phyloP scores from a whole-genome alignment of 2,113 vertebrate genomes.

The Cyprinodon tularosa region DNA sequence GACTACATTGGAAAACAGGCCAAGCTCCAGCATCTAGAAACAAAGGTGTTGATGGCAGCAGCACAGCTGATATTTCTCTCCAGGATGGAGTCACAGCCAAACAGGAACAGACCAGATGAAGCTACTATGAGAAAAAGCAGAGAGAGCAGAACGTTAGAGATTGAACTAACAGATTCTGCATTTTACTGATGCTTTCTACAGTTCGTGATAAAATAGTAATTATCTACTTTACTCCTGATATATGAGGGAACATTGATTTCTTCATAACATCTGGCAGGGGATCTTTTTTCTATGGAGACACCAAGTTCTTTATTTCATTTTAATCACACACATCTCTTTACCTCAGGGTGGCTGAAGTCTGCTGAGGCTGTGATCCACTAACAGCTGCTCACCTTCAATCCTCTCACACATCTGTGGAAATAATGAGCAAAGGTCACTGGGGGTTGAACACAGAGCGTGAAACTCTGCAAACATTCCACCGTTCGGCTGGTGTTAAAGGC shows the following conservation, averaged over 20 bases:
- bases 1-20: too few relatives aligned
- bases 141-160: too few relatives aligned
- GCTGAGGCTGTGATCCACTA: conserved; percentile 14
- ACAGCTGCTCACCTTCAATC: conserved; percentile 57
- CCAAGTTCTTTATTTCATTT: conserved; percentile 21
- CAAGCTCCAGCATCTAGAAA: too few relatives aligned
- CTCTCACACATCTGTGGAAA: conserved; percentile 42
- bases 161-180: too few relatives aligned
- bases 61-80: too few relatives aligned
- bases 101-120: too few relatives aligned
- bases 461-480: conserved; percentile 17
- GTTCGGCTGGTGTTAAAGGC: conserved; percentile 13
- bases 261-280: background rate
- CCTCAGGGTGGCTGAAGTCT: conserved; percentile 30
- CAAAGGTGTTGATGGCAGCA: too few relatives aligned
- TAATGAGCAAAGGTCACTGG: conserved; percentile 42
- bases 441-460: conserved; percentile 4
- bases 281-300: background rate
- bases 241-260: background rate
- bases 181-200: background rate
- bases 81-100: too few relatives aligned
- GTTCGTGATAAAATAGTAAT: background rate
- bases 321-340: conserved; percentile 45
- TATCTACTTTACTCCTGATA: background rate
- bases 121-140: too few relatives aligned